Evolutionary conservation across 2,888 invertebrate genomes (phyloP), one percentile per base, ranked within the genome.

Genomic region (Netelia virgata): DNA sequence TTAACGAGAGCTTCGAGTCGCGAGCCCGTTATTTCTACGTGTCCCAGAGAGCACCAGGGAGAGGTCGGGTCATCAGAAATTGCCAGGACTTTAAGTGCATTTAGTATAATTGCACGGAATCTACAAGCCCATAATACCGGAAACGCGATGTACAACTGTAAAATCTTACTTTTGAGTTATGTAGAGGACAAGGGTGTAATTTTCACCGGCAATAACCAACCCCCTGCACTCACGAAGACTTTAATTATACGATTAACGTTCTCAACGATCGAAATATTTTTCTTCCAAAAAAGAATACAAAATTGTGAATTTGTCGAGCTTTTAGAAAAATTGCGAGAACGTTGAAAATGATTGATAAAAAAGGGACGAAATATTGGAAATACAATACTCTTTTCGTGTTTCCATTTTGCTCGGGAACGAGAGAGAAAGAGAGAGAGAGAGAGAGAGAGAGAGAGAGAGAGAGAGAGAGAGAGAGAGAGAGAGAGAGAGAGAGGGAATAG

Each of bases 21-120:
- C 53, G 53, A 59, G 43, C 79, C 75, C 82, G 82, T 86, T 87
- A 85, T 86, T 86, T 75, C 72, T 76, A 55, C 47, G 81, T 72
- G 83, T 82, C 82, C 61, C 72, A 76, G 59, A 50, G 28, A 50
- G 64, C 20, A 16, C 14, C 16, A 53, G 18, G n/a, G 64, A 70
- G 64, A 61, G 75, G 82, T 84, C 82, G 64, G 59, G 61, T 36
- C 74, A 64, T 64, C 66, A 64, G 77, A 73, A 85, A 83, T 80
- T 36, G 88, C 79, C 83, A 83, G 75, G 83, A 86, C 68, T 84
- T 86, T 83, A 81, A 85, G 82, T 78, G 82, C 88, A 87, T 88
- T 89, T 88, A 89, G 87, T 86, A 85, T 89, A 89, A 89, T 89
- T 89, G 87, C 86, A 76, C 70, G 83, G 86, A 80, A 70, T 69